Evolutionary conservation across 2,888 invertebrate species (phyloP), one percentile per base, ranked within the genome.

Genomic region (Spicauda simplicius): DNA sequence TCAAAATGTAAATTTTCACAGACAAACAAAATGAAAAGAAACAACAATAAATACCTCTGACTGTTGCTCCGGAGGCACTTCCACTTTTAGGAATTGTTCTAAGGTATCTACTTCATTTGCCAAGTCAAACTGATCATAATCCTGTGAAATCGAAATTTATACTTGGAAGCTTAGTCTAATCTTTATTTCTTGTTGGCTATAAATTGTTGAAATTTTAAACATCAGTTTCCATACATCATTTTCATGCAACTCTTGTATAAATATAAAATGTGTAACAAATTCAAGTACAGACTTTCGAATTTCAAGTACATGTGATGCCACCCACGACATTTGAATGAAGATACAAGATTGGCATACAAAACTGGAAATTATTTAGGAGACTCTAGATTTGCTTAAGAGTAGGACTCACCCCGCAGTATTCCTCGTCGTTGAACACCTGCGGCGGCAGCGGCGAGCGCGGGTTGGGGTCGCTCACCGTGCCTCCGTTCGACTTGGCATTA

Each of bases 381-480:
- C 10, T 41, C 41, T 14, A 16, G 16, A 0, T 48, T 48, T 16
- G 16, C 0, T 16, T 16, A n/a, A 16, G 48, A 48, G 16, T 14
- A 7, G 16, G 19, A 92, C 95, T 94, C 93, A 98, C 98, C 85
- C 99, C 99, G 83, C 98, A 98, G 85, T 98, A 98, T 73, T 96
- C 96, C 12, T 97, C 97, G 71, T 97, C 98, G 83, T 97, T 97
- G 88, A 99, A 99, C 76, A 99, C 94, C 90, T 99, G 99, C 68
- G 99, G 99, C 55, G 99, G 98, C 80, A 98, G 90, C 61, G 98
- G 96, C 77, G 97, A 96, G 83, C 96, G 95, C 56, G 96, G 96
- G 79, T 95, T 95, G 45, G 95, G 94, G 82, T 96, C 96, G 81
- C 96, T 95, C 52, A 96, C 95, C 57, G 97, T 97, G 69, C 94